phyloP scores from a whole-genome alignment of 2,888 invertebrate species.

The Pocota personata region DNA sequence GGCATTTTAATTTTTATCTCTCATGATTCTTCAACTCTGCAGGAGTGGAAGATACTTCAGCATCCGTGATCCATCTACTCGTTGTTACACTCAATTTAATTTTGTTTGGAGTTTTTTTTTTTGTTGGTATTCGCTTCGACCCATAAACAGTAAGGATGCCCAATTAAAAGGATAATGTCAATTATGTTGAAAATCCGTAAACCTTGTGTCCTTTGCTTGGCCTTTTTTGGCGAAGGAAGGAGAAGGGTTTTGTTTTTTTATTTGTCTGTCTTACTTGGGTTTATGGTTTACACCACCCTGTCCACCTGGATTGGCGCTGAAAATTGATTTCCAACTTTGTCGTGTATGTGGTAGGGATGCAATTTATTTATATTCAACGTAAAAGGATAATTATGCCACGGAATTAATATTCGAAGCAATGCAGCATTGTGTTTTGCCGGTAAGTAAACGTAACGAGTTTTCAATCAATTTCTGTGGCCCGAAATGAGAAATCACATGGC shows the following conservation, averaged over 20 bases:
- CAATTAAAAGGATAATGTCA: conserved; percentile 62
- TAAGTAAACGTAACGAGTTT: conserved; percentile 6
- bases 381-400: conserved; percentile 8
- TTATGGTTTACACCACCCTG: not conserved
- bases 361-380: not conserved
- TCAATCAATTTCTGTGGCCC: conserved; percentile 15
- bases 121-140: conserved; percentile 5
- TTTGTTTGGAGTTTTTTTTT: conserved; percentile 2
- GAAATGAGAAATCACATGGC: not conserved
- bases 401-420: conserved; percentile 5
- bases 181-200: conserved; percentile 46
- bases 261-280: not conserved
- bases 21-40: conserved; percentile 11
- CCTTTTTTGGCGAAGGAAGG: not conserved
- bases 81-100: conserved; percentile 6
- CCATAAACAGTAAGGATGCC: conserved; percentile 25
- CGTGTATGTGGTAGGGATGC: not conserved
- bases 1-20: conserved; percentile 43
- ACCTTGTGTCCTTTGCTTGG: conserved; percentile 9
- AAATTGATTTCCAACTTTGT: conserved; percentile 32
- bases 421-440: conserved; percentile 5
- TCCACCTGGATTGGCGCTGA: conserved; percentile 3
- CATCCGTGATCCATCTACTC: not conserved
- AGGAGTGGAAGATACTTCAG: not conserved
- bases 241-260: not conserved